Percentiles rank a stretch among this genome's conserved stretches.
Evolutionary conservation across 2,888 invertebrate genomes (phyloP).

Genomic region (Apeira syringaria): DNA sequence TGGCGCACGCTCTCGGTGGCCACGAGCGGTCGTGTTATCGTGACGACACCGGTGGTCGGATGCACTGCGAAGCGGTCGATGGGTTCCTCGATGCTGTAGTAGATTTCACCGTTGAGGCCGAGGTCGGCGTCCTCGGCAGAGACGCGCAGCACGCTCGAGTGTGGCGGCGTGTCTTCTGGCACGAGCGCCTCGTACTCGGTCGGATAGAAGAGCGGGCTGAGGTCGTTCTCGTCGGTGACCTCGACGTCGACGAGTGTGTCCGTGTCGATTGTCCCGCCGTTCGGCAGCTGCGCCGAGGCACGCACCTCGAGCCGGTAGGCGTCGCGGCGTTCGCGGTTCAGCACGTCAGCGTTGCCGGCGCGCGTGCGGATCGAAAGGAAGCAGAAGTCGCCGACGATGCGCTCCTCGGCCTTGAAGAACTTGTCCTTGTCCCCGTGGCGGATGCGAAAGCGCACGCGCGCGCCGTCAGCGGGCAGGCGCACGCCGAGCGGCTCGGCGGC

Average conservation of each 20-base stretch:
- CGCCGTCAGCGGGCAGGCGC: slow-evolving; percentile 59
- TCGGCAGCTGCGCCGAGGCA: slow-evolving; percentile 83
- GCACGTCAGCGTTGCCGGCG: slow-evolving; percentile 92
- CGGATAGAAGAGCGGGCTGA: slow-evolving; percentile 96
- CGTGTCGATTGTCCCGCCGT: slow-evolving; percentile 86
- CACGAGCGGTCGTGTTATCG: slow-evolving; percentile 90
- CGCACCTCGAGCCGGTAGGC: slow-evolving; percentile 90
- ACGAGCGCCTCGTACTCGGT: slow-evolving; percentile 94
- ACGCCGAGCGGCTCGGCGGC: slow-evolving; percentile 93
- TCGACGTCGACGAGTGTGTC: slow-evolving; percentile 88
- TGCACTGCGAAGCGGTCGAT: slow-evolving; percentile 96
- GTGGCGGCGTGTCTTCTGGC: slow-evolving; percentile 93
- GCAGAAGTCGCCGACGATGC: slow-evolving; percentile 96
- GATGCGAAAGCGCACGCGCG: slow-evolving; percentile 91
- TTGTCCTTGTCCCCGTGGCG: slow-evolving; percentile 93
- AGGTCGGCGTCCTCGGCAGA: slow-evolving; percentile 97
- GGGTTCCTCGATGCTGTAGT: slow-evolving; percentile 94
- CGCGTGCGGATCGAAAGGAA: slow-evolving; percentile 95
- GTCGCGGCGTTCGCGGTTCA: slow-evolving; percentile 96
- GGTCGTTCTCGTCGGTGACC: slow-evolving; percentile 94
- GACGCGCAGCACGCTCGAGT: slow-evolving; percentile 90
- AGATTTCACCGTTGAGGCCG: slow-evolving; percentile 98
- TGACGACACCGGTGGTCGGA: slow-evolving; percentile 95
- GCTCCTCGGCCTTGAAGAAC: slow-evolving; percentile 96
- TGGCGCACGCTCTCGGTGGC: slow-evolving; percentile 88